Evolutionary conservation across 2,113 vertebrate species (phyloP).

Genomic region (Ovibos moschatus): DNA sequence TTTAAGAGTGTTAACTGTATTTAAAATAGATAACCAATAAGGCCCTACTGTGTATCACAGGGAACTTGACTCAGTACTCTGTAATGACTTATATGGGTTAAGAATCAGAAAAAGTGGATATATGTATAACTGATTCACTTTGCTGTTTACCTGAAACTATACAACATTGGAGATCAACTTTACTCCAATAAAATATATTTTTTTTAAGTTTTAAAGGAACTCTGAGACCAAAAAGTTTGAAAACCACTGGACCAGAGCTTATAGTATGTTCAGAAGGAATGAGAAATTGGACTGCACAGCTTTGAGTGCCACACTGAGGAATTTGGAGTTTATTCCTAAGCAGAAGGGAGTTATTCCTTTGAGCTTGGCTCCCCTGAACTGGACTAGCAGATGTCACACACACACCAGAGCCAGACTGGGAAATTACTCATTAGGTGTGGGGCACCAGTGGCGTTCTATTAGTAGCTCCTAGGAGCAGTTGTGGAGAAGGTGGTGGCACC

Average conservation of each 20-base stretch:
- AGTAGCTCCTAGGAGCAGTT: not conserved
- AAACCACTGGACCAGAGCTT: not conserved
- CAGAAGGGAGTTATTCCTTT: not conserved
- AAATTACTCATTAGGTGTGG: not conserved
- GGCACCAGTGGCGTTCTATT: not conserved
- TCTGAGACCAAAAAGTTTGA: constrained; percentile 1
- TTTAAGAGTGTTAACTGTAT: not conserved
- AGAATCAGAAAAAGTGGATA: not conserved
- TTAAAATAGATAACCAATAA: not conserved
- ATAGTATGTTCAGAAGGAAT: constrained; percentile 1
- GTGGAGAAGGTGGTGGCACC: too few relatives aligned
- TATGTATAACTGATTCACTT: not conserved
- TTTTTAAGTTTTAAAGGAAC: not conserved
- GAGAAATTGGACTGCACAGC: not conserved
- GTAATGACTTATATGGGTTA: not conserved
- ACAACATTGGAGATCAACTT: not conserved
- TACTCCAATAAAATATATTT: not conserved
- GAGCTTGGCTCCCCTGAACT: constrained; percentile 20
- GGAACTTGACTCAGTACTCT: not conserved
- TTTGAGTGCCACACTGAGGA: not conserved
- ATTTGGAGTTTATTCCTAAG: constrained; percentile 43
- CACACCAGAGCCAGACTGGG: not conserved
- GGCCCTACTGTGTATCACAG: not conserved
- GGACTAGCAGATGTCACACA: constrained; percentile 33
- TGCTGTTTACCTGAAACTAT: not conserved